Conservation (phyloP, 2,113 vertebrate species). For the Terrapene triunguis region DNA sequence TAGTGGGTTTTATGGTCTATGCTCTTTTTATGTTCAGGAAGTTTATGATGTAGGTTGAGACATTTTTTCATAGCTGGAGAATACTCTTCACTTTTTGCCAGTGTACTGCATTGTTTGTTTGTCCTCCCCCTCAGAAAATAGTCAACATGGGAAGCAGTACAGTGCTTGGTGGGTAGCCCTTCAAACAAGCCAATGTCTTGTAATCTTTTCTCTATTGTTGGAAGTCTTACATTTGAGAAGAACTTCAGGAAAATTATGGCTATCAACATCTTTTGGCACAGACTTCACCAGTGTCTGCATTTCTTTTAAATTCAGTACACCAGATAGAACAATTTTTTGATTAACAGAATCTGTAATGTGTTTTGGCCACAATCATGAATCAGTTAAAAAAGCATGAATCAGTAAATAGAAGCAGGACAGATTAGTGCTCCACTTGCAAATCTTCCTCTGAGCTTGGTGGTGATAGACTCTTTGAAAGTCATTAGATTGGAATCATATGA, state of each 20-base stretch:
- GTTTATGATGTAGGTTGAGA: not conserved
- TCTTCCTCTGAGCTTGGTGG: not conserved
- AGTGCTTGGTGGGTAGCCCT: not conserved
- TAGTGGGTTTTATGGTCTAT: not conserved
- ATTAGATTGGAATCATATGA: not conserved
- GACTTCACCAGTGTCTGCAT: not conserved
- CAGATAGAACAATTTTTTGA: slow-evolving; percentile 29
- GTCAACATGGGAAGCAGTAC: not conserved
- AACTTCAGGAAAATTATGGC: too few relatives aligned
- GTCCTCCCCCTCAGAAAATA: not conserved
- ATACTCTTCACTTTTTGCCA: not conserved
- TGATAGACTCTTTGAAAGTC: not conserved
- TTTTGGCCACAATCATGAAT: slow-evolving; percentile 50
- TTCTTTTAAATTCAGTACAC: not conserved
- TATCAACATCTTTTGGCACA: not conserved
- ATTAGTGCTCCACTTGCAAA: not conserved
- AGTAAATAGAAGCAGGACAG: not conserved
- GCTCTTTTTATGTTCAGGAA: not conserved
- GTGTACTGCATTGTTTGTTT: not conserved
- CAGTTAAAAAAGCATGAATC: slow-evolving; percentile 46
- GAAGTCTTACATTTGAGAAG: not conserved
- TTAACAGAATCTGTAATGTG: slow-evolving; percentile 52
- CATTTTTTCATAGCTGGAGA: not conserved
- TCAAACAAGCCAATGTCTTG: not conserved
- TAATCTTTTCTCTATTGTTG: not conserved